Evolutionary conservation across 1,140 invertebrate species (phyloP).

Genomic region (Eriocheir sinensis): DNA sequence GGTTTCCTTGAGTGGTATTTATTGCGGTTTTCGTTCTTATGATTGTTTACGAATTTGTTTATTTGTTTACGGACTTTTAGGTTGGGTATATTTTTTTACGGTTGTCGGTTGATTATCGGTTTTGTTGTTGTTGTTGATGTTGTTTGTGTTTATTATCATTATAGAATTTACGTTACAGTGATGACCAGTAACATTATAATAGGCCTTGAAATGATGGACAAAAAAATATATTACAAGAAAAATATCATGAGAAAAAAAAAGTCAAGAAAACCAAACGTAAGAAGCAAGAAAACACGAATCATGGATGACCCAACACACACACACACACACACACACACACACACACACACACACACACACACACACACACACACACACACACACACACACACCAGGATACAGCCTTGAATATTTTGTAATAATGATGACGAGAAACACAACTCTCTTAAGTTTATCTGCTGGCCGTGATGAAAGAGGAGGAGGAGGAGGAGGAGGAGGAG

Average conservation of each 20-base stretch:
- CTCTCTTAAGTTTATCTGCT: neutral
- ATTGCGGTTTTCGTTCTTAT: neutral
- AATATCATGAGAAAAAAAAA: no score
- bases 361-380: neutral
- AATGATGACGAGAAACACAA: neutral
- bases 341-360: neutral
- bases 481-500: neutral
- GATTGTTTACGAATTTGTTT: neutral
- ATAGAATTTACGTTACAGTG: no score
- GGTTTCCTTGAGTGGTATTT: neutral
- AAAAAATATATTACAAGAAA: no score
- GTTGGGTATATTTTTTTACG: no score
- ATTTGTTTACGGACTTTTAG: no score
- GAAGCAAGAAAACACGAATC: neutral
- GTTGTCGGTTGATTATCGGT: no score
- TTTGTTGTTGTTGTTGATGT: no score
- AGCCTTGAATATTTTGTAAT: neutral
- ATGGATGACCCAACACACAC: neutral
- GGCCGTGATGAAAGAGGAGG: neutral
- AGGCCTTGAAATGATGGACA: no score
- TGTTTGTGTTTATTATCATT: no score
- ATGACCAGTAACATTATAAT: no score
- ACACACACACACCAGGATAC: neutral
- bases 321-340: slow-evolving; percentile 39
- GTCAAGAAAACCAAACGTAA: no score